Evolutionary conservation across 2,888 invertebrate species (phyloP), one percentile per base, ranked within the genome.

Genomic region (Camponotus fellah): DNA sequence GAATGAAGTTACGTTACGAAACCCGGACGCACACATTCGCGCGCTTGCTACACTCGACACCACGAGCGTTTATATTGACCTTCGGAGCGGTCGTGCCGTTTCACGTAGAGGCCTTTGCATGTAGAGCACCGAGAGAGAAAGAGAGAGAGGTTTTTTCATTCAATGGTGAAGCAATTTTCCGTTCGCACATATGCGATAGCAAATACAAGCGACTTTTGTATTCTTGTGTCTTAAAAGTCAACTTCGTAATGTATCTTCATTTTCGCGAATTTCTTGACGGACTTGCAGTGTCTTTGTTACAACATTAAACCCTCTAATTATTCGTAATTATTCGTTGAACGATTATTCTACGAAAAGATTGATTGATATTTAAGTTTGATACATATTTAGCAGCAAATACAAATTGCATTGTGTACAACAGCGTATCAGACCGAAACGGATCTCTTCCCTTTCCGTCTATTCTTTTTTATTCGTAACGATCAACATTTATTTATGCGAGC

Each of bases 1-100:
- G 79, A 80, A 80, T 80, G 79, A 80, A 80, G 72, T 80, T 80
- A 60, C 79, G 72, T 79, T 79, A 80, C 79, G 79, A 72, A 80
- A 80, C 72, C 37, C 37, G 26, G 69, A 58, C 79, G 72, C 79
- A 46, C 26, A 72, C 79, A 69, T 26, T 21, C 66, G n/a, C 34
- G 32, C 53, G 53, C 32, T 21, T 34, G 58, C 34, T 46, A 60
- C 71, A 32, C 58, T 69, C 68, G 21, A 26, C 76, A 75, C 60
- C 66, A 58, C 58, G 43, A 69, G 58, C 58, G 46, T 77, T 69
- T 46, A 12, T 17, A 46, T 46, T 71, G 72, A 79, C 79, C 79
- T 71, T 79, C 72, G 79, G 17, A 71, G 46, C 79, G 71, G 58
- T 79, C 58, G 79, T 21, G 79, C 60, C 17, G 58, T 71, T 69